Percentiles rank a stretch among this genome's conserved stretches.
Conservation (phyloP, 2,797 vertebrate species). For the Anas flavirostris region DNA sequence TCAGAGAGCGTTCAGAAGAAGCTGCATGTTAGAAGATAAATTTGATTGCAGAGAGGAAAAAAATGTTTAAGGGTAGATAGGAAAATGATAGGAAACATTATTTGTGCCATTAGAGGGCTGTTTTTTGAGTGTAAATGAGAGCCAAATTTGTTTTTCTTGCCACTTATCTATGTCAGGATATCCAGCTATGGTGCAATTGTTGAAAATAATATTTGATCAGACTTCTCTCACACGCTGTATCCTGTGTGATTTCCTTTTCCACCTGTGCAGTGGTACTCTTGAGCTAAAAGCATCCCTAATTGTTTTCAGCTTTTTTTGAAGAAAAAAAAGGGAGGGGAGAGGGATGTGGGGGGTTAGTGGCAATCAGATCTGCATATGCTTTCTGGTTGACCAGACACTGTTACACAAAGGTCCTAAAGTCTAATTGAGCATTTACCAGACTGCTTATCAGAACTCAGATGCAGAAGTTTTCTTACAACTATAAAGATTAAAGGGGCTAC, state of each 20-base stretch:
- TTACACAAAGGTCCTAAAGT: too few species aligned
- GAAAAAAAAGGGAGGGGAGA: too few species aligned
- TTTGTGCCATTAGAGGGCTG: neutral
- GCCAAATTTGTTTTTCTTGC: neutral
- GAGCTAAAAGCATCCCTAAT: neutral
- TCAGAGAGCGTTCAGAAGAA: conserved; percentile 57
- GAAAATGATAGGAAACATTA: neutral
- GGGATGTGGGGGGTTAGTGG: neutral
- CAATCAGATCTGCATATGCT: neutral
- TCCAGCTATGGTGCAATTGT: neutral
- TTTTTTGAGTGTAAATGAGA: neutral
- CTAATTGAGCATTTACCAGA: accelerated
- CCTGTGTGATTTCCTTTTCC: neutral
- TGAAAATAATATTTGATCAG: neutral
- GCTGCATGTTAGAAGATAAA: conserved; percentile 48
- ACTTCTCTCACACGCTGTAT: neutral
- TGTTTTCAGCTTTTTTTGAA: neutral
- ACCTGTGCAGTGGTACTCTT: neutral
- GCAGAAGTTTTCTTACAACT: neutral
- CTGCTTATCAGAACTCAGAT: neutral
- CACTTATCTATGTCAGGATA: neutral
- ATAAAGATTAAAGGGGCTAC: neutral
- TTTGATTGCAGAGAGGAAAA: conserved; percentile 10
- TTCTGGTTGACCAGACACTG: neutral
- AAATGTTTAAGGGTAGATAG: conserved; percentile 30